Percentiles rank a stretch among this genome's conserved stretches.
Conservation (phyloP, 2,113 vertebrate genomes). For the Caranx melampygus region DNA sequence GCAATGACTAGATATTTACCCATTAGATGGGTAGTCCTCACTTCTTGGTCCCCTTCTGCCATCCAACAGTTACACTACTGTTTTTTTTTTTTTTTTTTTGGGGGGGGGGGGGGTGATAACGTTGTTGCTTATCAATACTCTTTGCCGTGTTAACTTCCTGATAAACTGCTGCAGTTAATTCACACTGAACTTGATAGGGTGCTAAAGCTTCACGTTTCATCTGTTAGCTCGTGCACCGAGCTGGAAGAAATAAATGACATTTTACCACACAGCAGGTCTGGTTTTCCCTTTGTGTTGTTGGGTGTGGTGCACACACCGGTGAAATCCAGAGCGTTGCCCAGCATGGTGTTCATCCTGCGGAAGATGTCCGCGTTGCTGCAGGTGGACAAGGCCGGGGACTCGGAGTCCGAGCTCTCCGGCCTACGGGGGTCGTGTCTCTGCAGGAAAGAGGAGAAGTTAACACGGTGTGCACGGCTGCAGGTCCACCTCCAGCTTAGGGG, state of each 20-base stretch:
- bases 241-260: neutral
- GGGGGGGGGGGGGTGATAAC: no score
- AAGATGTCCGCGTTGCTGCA: slow-evolving; percentile 97
- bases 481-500: neutral
- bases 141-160: neutral
- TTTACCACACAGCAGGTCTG: slow-evolving; percentile 89
- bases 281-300: slow-evolving; percentile 81
- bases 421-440: slow-evolving; percentile 91
- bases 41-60: no score
- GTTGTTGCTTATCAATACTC: neutral
- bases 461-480: neutral
- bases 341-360: slow-evolving; percentile 95
- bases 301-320: slow-evolving; percentile 96
- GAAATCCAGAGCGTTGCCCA: slow-evolving; percentile 96
- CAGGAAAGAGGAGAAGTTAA: neutral
- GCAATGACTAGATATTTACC: no score
- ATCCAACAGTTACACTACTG: no score
- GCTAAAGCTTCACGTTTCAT: no score
- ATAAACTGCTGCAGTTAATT: no score
- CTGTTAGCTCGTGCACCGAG: neutral
- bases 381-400: slow-evolving; percentile 91
- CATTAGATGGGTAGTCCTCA: no score
- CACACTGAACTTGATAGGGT: no score
- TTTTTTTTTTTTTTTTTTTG: no score
- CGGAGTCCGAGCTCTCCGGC: slow-evolving; percentile 88